Base-by-base conservation (phyloP, 2,888 invertebrate species). In the Sesamia inferens region DNA sequence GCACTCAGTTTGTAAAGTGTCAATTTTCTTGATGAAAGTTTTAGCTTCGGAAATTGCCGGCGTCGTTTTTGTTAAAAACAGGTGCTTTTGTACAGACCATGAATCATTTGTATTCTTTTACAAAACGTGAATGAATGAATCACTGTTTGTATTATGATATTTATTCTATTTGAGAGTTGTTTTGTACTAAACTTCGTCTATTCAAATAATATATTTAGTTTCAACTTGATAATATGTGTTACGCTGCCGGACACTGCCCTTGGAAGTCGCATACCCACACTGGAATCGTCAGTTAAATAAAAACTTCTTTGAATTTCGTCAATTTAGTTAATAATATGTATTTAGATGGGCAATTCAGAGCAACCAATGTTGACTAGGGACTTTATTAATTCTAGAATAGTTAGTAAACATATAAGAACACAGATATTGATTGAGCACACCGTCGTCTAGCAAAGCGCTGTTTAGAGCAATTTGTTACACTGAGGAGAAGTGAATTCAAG, bases 11-110 rank as follows among this genome's bases (percentile, higher is more conserved):
- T 71, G 85, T 83, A 84, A 88, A 89, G 87, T 88, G 88, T 87
- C 89, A 90, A 90, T 90, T 87, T 88, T 83, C 86, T 81, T 80
- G 85, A 88, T 86, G 86, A 86, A 84, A 79, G 75, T 79, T 82
- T 82, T 81, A 76, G 74, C 78, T 79, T 82, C 78, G 84, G 83
- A 83, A 84, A 87, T 85, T 82, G 81, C 78, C 55, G 65, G 78
- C 72, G 66, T 54, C 65, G 61, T 70, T 81, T 78, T 78, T 77
- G 70, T 76, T 73, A 66, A 68, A 54, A 70, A 69, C 68, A 74
- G 71, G 74, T 75, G 71, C 57, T 71, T 71, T 72, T 55, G 14
- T 68, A 68, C 42, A 68, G 54, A 54, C 71, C 44, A 63, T 71
- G 63, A 73, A 76, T 72, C 71, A 78, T 71, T 67, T 22, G 24